Percentiles rank a stretch among this genome's conserved stretches.
Conservation (phyloP, 37 sponge, comb jelly and placozoan genomes). For the Ianthella basta region DNA sequence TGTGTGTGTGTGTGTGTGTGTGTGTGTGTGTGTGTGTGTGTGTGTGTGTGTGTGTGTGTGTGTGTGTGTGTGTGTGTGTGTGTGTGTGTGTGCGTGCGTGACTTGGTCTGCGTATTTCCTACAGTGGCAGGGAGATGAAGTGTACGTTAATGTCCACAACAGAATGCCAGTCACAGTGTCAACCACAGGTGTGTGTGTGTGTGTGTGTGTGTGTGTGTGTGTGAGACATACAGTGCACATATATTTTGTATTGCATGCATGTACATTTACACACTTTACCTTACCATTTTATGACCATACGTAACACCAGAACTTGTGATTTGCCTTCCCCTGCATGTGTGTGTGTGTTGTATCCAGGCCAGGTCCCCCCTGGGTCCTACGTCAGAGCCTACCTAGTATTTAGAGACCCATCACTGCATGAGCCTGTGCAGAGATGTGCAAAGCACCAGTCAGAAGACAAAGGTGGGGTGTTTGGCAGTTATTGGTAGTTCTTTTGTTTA, state of each 20-base stretch:
- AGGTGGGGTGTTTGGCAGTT: not conserved
- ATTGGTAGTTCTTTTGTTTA: not conserved
- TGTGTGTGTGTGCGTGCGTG: not conserved
- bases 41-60: not conserved
- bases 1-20: not conserved
- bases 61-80: not conserved
- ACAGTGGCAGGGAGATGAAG: slow-evolving; percentile 9
- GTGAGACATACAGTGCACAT: too few relatives aligned
- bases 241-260: too few relatives aligned
- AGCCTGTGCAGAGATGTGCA: not conserved
- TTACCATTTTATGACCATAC: too few relatives aligned
- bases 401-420: not conserved
- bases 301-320: too few relatives aligned
- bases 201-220: too few relatives aligned
- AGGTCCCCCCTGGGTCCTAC: not conserved
- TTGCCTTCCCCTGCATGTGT: too few relatives aligned
- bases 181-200: too few relatives aligned
- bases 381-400: slow-evolving; percentile 11
- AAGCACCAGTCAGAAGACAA: slow-evolving; percentile 4
- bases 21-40: not conserved
- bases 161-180: slow-evolving; percentile 9
- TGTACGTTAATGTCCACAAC: not conserved
- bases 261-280: too few relatives aligned
- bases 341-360: too few relatives aligned
- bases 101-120: not conserved